Evolutionary conservation across 2,113 vertebrate species (phyloP).

Genomic region (Chionis minor): DNA sequence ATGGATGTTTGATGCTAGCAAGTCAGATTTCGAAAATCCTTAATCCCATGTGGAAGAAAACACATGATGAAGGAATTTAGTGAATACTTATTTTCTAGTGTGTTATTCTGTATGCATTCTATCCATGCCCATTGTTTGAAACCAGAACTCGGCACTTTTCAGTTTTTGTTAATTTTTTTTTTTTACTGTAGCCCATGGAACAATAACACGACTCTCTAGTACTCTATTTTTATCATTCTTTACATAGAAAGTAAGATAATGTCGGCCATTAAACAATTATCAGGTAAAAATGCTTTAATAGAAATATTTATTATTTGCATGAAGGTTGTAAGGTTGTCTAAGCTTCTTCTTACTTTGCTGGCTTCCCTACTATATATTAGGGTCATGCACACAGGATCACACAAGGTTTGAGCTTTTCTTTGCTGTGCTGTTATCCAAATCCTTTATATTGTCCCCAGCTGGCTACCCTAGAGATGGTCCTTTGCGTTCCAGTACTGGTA

Average conservation of each 20-base stretch:
- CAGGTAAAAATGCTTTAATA: neutral
- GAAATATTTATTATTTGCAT: neutral
- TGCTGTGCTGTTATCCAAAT: neutral
- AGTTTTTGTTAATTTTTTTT: neutral
- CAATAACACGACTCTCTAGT: neutral
- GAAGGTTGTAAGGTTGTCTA: neutral
- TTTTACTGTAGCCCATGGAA: neutral
- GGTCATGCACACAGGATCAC: neutral
- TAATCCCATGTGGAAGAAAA: neutral
- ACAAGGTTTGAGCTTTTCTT: neutral
- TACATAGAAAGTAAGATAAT: neutral
- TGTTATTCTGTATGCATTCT: neutral
- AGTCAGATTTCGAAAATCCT: neutral
- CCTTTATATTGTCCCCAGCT: neutral
- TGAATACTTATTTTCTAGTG: neutral
- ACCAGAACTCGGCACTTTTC: neutral
- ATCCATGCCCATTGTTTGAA: neutral
- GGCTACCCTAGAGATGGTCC: neutral
- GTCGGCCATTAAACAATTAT: neutral
- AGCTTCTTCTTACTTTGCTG: neutral
- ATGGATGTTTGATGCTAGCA: neutral
- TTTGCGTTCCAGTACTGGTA: neutral
- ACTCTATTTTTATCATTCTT: neutral
- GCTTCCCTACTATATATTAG: neutral
- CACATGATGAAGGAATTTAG: neutral